Base-by-base conservation (phyloP, 2,113 vertebrate species). In the Chloropsis hardwickii region DNA sequence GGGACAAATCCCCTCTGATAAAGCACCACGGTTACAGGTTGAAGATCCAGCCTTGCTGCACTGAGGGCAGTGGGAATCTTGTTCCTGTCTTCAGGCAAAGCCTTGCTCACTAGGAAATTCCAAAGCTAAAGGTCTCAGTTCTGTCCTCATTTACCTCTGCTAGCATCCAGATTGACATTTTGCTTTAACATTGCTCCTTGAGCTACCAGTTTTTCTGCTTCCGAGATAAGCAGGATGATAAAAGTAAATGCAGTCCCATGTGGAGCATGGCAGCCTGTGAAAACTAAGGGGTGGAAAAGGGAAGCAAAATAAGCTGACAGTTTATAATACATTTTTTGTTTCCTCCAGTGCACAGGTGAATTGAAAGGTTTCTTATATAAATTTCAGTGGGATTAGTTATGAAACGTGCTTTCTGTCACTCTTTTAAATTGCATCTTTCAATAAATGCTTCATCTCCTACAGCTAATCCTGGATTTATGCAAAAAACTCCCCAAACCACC, bases 381-480 rank as follows among this genome's bases (percentile, higher is more conserved):
- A 91, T 67, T 87, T 66, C 72, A 83, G 56, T 33, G 76, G 78
- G 79, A 85, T 93, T 77, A 82, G 82, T 94, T 92, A 88, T 14
- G 29, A 92, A 97, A 95, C 6, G 1, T 61, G 25, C 42, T 92
- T 91, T 69, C 71, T 91, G 84, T 66, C 65, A 84, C 73, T 95
- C 87, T 92, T 47, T n/a, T 53, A 88, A 93, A 90, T 74, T 51
- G 33, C 25, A 42, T 86, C 88, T 80, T 88, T 71, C 93, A 85
- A 60, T 86, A 90, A 85, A 81, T 29, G 40, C 56, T 87, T 78
- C 44, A 82, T 85, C 82, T 93, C 71, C 76, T 70, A 44, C 45
- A 92, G 76, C 47, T 93, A 92, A 96, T 94, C 88, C 71, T 78
- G 71, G 82, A 95, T 93, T 95, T 92, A 77, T 17, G 13, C 2